Evolutionary conservation across 2,888 invertebrate species (phyloP), one percentile per base, ranked within the genome.

Genomic region (Netelia fuscicornis): DNA sequence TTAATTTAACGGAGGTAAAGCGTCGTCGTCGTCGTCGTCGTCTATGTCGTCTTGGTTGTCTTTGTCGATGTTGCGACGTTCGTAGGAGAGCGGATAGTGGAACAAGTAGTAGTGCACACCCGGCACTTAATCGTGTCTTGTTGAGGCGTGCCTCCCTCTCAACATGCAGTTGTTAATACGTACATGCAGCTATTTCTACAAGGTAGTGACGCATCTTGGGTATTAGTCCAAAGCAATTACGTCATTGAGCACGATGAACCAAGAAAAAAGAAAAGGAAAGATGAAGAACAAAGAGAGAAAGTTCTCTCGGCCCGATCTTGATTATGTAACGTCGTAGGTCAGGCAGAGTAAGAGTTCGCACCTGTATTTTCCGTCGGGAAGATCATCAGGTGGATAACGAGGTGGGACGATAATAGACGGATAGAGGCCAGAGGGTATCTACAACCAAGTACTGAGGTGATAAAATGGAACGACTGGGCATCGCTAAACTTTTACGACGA

Each of bases 1-100:
- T 91, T 91, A 91, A 91, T 91, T 88, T 84, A 89, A 87, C 87
- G 81, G 85, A 86, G 85, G 86, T 87, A 84, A 87, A 90, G 87
- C 80, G 86, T 86, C 88, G 79, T 81, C 85, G 37, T 37, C 37
- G 37, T 86, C 88, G 79, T 81, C 85, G 37, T 37, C 37, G 37
- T 37, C 37, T 37, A 37, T 37, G 81, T 86, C 48, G 62, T 44
- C 62, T 54, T 75, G 17, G 62, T 52, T 64, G 37, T 70, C 70
- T 60, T 72, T 52, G 81, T 74, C 68, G 62, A 56, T 37, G 64
- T 72, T 60, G 58, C 10, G 11, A 13, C 10, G 6, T 52, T 76
- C 64, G 25, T 44, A 52, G 54, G 48, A 72, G 54, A 68, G 72
- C 42, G 67, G 77, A 84, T 68, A 72, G 65, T 11, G 20, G 62